These are phyloP conservation scores for Rhinoptilus africanus DNA, from an alignment of 2,113 vertebrate species.

Conservation along the genomic window DNA sequence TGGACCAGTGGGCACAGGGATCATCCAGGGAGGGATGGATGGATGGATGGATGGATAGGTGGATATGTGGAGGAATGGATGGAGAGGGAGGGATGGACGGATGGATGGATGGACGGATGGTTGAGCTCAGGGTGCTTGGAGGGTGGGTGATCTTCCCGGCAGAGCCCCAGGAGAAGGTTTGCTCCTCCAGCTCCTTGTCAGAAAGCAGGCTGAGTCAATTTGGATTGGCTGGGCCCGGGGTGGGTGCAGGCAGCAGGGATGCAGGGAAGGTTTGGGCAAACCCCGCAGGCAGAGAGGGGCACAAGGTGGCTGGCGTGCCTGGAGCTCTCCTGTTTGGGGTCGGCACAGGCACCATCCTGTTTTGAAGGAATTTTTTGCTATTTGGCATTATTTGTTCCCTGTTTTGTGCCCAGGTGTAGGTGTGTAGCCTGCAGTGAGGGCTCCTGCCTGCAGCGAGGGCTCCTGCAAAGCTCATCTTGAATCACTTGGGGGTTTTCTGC, in stretches of 20 bases:
- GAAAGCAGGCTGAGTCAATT: not conserved
- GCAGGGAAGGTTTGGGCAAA: not conserved
- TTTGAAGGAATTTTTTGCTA: not conserved
- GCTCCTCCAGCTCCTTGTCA: not conserved
- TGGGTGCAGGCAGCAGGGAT: not conserved
- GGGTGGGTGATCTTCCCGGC: not conserved
- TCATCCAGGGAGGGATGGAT: not conserved
- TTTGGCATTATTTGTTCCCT: not conserved
- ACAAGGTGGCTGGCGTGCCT: not conserved
- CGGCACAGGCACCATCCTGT: not conserved
- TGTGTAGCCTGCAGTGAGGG: not conserved
- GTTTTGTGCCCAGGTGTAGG: not conserved
- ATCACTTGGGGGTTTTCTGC: not conserved
- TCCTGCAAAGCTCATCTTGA: not conserved
- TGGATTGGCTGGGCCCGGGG: not conserved
- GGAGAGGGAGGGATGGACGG: not conserved
- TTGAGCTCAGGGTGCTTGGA: not conserved
- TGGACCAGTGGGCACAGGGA: not conserved
- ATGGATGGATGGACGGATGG: not conserved
- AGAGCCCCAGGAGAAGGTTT: not conserved
- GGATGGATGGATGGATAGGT: not conserved
- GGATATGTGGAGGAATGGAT: too few species aligned
- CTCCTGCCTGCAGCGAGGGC: not conserved
- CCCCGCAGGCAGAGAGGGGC: not conserved
- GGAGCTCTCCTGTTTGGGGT: not conserved